Percentiles rank a stretch among this genome's conserved stretches.
phyloP scores from a whole-genome alignment of 1,140 invertebrate genomes.

The Heliothis subflexa region DNA sequence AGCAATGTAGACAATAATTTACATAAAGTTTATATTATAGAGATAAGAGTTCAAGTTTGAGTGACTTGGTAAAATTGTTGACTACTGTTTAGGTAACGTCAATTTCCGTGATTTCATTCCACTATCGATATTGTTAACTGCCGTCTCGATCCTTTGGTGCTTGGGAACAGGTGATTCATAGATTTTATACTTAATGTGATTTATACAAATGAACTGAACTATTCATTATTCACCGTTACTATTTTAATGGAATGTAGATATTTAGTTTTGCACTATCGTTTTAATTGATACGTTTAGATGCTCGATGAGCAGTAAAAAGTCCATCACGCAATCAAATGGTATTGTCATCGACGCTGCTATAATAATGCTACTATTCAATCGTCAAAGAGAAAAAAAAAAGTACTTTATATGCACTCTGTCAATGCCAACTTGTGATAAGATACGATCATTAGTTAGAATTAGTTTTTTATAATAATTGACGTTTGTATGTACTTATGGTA shows the following conservation, averaged over 20 bases:
- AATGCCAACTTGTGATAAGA: slow-evolving; percentile 60
- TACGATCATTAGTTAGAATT: slow-evolving; percentile 48
- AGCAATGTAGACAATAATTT: slow-evolving; percentile 47
- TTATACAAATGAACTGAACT: slow-evolving; percentile 30
- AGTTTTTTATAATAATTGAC: slow-evolving; percentile 47
- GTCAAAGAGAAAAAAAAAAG: neutral
- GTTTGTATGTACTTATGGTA: slow-evolving; percentile 70
- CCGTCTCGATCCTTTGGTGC: slow-evolving; percentile 33
- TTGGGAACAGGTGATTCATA: slow-evolving; percentile 22
- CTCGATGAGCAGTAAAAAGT: neutral
- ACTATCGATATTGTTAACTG: neutral
- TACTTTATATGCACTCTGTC: slow-evolving; percentile 43
- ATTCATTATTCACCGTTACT: neutral
- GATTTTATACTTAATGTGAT: neutral
- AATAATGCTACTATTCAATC: neutral
- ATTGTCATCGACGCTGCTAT: neutral
- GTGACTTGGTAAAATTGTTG: neutral
- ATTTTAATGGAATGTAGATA: slow-evolving; percentile 10
- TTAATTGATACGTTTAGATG: slow-evolving; percentile 27
- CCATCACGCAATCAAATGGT: slow-evolving; percentile 5
- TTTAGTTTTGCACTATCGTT: slow-evolving; percentile 21
- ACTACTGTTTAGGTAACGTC: neutral
- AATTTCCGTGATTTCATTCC: slow-evolving; percentile 15
- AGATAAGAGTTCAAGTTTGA: slow-evolving; percentile 20
- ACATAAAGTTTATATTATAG: neutral